phyloP scores from a whole-genome alignment of 2,113 vertebrate genomes.

The Dipodomys spectabilis region DNA sequence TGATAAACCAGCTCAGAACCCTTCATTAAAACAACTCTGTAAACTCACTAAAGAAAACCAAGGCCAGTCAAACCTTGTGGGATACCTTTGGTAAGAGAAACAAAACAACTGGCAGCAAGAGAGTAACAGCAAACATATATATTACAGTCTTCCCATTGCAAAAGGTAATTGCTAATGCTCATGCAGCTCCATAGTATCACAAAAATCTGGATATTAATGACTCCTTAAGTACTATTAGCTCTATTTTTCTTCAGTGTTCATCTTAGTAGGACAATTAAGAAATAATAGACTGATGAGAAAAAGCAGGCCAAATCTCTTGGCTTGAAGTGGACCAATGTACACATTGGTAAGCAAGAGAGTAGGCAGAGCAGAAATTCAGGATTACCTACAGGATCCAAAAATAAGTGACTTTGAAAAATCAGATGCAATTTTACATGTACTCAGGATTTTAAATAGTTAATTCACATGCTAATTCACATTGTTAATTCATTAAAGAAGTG shows the following conservation, averaged over 20 bases:
- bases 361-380: not conserved
- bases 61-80: not conserved
- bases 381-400: not conserved
- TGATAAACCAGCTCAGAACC: not conserved
- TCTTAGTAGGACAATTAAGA: not conserved
- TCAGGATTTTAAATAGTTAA: not conserved
- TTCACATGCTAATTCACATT: not conserved
- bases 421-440: not conserved
- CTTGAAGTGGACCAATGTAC: not conserved
- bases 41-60: slow-evolving; percentile 22
- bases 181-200: not conserved
- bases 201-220: not conserved
- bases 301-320: not conserved
- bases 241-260: not conserved
- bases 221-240: not conserved
- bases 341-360: not conserved
- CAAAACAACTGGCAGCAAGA: not conserved
- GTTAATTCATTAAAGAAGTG: not conserved
- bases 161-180: not conserved
- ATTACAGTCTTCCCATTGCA: not conserved
- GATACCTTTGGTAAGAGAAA: not conserved
- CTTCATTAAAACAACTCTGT: slow-evolving; percentile 40
- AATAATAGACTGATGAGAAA: not conserved
- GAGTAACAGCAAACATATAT: not conserved
- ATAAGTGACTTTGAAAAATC: not conserved